phyloP scores from a whole-genome alignment of 2,888 invertebrate species.

The Ochropleura leucogaster region DNA sequence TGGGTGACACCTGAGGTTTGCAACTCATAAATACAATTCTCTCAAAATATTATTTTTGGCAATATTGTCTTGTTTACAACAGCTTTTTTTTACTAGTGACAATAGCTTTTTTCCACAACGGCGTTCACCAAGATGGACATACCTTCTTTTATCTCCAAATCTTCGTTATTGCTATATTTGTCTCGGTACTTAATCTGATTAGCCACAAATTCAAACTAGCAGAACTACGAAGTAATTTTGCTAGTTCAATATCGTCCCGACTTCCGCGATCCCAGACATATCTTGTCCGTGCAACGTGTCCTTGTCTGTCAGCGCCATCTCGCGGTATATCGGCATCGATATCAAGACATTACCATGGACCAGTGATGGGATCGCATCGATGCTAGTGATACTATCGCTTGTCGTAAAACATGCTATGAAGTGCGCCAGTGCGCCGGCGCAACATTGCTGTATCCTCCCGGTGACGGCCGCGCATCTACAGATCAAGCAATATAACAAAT shows the following conservation, averaged over 20 bases:
- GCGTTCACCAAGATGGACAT: not conserved
- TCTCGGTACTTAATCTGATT: not conserved
- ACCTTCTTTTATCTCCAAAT: not conserved
- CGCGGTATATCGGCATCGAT: slow-evolving; percentile 35
- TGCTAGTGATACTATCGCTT: slow-evolving; percentile 47
- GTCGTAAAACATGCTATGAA: slow-evolving; percentile 62
- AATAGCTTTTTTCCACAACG: not conserved
- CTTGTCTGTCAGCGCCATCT: slow-evolving; percentile 3
- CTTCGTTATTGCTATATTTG: not conserved
- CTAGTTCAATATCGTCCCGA: not conserved
- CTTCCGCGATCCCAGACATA: slow-evolving; percentile 13
- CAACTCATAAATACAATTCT: not conserved
- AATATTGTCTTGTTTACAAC: too few species aligned
- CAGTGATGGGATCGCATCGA: slow-evolving; percentile 60
- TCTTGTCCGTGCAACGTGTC: slow-evolving; percentile 13
- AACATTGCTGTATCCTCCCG: slow-evolving; percentile 26
- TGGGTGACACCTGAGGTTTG: not conserved
- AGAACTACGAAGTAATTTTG: not conserved
- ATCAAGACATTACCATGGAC: slow-evolving; percentile 62
- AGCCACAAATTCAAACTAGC: not conserved
- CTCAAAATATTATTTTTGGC: not conserved
- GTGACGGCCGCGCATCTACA: slow-evolving; percentile 24
- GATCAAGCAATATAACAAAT: slow-evolving; percentile 2
- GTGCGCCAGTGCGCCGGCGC: slow-evolving; percentile 40
- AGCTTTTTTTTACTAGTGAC: not conserved